These are phyloP conservation scores for Oenanthe melanoleuca DNA, from an alignment of 2,113 vertebrate species.

Conservation along the genomic window DNA sequence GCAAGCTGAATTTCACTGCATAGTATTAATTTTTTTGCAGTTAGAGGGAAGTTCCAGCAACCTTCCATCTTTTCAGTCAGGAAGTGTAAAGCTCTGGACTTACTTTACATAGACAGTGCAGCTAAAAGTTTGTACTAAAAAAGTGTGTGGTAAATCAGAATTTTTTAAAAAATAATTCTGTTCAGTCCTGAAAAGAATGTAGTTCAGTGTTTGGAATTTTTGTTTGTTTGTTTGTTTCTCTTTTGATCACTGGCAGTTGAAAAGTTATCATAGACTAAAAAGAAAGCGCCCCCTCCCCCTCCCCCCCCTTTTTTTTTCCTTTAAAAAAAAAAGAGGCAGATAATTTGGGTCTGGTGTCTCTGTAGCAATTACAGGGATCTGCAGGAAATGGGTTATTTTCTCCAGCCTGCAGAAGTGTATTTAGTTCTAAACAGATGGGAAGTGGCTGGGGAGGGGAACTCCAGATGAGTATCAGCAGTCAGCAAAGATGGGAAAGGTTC, in stretches of 20 bases:
- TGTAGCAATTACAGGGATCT: neutral
- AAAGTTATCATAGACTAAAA: neutral
- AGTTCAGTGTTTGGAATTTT: neutral
- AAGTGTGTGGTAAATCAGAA: neutral
- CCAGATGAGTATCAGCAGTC: neutral
- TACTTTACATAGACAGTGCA: neutral
- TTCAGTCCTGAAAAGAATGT: neutral
- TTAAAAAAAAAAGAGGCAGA: neutral
- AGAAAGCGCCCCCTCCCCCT: accelerated
- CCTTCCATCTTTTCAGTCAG: neutral
- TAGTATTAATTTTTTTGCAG: neutral
- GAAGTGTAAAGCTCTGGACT: neutral
- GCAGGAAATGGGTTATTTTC: neutral
- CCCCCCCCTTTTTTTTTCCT: too few relatives aligned
- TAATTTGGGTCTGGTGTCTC: neutral
- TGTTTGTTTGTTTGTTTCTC: neutral
- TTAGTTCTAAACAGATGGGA: neutral
- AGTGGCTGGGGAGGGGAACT: neutral
- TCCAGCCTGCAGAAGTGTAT: neutral
- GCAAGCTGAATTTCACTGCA: neutral
- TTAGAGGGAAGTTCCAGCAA: neutral
- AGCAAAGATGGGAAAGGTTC: neutral
- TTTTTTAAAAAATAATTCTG: neutral
- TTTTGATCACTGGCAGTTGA: neutral
- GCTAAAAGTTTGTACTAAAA: neutral